Evolutionary conservation across 2,113 vertebrate genomes (phyloP), one percentile per base, ranked within the genome.

Genomic region (Campylorhamphus procurvoides): DNA sequence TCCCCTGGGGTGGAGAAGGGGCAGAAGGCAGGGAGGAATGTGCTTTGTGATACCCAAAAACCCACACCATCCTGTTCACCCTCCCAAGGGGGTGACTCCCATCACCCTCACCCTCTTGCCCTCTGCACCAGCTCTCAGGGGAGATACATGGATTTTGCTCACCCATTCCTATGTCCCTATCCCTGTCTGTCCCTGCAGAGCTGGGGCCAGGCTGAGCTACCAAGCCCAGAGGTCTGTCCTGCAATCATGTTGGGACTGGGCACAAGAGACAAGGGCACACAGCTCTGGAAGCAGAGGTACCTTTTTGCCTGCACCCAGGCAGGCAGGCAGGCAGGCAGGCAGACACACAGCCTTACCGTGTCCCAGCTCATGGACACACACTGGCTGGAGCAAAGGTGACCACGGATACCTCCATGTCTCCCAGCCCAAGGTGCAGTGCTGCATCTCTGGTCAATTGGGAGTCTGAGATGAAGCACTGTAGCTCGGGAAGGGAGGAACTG

Each of bases 391-490:
- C 3, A 0, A 76, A 25, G 29, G 15, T 18, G 8, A 22, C 23
- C 7, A 2, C 1, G 8, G 74, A 18, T 68, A 33, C 72, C 5
- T 87, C 89, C 76, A 93, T 98, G 97, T 98, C 98, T 97, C 98
- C 98, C 95, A 98, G 99, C 99, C 99, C 98, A 97, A 96, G 99
- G 99, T 99, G 99, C 99, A 99, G 99, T 99, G 99, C 99, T 99
- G 99, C 99, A 99, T 99, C 99, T 99, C 99, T 99, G 99, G 99
- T 99, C 99, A 99, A 98, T 98, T 99, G 99, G 98, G 99, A 99
- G 99, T 99, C 99, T 99, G 99, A 99, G 99, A 99, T 99, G 99
- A 99, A 99, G 99, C 99, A 99, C 99, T 99, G 99, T 99, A 99
- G 99, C 99, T 99, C 99, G 97, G 99, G 99, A 98, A 98, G 98